phyloP scores from a whole-genome alignment of 2,888 invertebrate genomes.

The Cistogaster globosa region DNA sequence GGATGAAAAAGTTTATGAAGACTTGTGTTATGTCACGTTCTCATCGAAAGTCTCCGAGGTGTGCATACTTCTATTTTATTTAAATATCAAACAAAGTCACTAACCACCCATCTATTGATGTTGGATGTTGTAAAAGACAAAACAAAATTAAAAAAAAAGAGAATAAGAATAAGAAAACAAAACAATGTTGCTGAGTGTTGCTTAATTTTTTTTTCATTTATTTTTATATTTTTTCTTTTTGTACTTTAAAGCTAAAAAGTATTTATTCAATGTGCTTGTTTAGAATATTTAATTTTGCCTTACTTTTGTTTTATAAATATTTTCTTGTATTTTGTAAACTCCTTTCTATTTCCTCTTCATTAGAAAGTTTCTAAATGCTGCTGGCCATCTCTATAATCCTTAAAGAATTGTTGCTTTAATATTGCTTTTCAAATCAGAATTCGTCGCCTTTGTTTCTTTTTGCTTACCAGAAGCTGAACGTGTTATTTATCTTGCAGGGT shows the following conservation, averaged over 20 bases:
- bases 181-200: slow-evolving; percentile 45
- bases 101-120: slow-evolving; percentile 39
- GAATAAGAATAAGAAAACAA: not conserved
- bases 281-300: slow-evolving; percentile 18
- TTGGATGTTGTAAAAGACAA: slow-evolving; percentile 56
- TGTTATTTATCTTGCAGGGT: too few relatives aligned
- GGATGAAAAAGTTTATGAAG: slow-evolving; percentile 94
- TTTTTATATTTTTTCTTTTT: not conserved
- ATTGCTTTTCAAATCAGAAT: not conserved
- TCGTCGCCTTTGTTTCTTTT: slow-evolving; percentile 22
- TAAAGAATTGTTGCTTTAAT: not conserved
- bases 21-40: slow-evolving; percentile 94
- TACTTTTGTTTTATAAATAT: not conserved
- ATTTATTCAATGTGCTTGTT: not conserved
- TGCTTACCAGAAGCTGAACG: not conserved
- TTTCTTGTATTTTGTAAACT: not conserved
- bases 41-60: slow-evolving; percentile 89
- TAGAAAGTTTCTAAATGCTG: not conserved
- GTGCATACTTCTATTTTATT: slow-evolving; percentile 72
- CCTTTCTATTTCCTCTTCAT: slow-evolving; percentile 1
- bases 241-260: slow-evolving; percentile 10
- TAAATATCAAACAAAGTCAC: slow-evolving; percentile 23
- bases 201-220: slow-evolving; percentile 26
- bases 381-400: not conserved
- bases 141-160: not conserved